A percentile compares a stretch with the other conserved stretches of the same genome.
Evolutionary conservation across 2,113 vertebrate species (phyloP).

Genomic region (Casuarius casuarius): DNA sequence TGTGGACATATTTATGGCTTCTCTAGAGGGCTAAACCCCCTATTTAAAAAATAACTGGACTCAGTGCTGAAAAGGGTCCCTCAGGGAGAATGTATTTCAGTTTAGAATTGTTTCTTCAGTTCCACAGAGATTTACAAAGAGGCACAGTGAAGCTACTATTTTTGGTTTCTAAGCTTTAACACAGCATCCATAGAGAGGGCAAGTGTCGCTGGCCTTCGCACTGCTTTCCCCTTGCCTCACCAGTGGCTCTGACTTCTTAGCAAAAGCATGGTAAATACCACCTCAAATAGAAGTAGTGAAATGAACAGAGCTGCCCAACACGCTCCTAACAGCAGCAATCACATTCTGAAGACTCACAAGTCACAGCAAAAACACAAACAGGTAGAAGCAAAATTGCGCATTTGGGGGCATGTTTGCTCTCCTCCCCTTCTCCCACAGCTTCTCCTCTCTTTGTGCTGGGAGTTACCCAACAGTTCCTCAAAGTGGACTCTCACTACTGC

Average conservation of each 20-base stretch:
- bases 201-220: not conserved
- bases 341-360: not conserved
- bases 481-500: not conserved
- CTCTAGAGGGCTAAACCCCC: not conserved
- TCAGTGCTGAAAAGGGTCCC: not conserved
- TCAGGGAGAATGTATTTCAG: not conserved
- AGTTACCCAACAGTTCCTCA: not conserved
- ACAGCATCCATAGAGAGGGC: not conserved
- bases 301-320: not conserved
- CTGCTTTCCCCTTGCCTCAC: not conserved
- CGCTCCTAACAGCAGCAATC: not conserved
- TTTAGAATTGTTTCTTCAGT: not conserved
- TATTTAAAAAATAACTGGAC: conserved; percentile 1
- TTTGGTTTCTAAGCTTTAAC: not conserved
- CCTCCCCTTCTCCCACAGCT: not conserved
- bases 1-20: not conserved
- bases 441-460: not conserved
- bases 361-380: not conserved
- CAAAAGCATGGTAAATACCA: not conserved
- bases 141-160: not conserved
- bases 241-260: not conserved
- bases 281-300: not conserved
- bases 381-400: not conserved
- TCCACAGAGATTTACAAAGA: not conserved
- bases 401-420: not conserved